These are phyloP conservation scores for Hozukius guyotensis DNA, from an alignment of 2,797 vertebrate species.

Conservation along the genomic window DNA sequence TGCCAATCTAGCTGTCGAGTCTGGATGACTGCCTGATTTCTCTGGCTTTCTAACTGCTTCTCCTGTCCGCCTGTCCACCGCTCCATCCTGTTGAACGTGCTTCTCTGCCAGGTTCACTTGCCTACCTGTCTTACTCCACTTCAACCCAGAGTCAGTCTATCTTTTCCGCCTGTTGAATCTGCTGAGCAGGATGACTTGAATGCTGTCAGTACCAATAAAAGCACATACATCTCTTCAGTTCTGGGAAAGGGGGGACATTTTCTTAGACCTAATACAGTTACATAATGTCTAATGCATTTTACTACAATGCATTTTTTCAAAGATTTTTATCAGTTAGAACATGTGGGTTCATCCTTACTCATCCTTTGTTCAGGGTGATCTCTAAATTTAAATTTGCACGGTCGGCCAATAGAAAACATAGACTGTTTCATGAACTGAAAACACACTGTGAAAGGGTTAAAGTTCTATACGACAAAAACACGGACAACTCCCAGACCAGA, in stretches of 20 bases:
- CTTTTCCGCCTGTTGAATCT: slow-evolving; percentile 39
- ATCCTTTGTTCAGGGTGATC: neutral
- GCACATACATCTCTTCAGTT: slow-evolving; percentile 19
- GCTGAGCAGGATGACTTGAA: slow-evolving; percentile 27
- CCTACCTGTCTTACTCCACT: slow-evolving; percentile 59
- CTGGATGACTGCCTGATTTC: slow-evolving; percentile 65
- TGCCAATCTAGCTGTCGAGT: slow-evolving; percentile 69
- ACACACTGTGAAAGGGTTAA: no score
- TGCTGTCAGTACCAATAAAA: slow-evolving; percentile 47
- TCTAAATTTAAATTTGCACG: neutral
- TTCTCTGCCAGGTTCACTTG: slow-evolving; percentile 57
- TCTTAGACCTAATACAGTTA: neutral
- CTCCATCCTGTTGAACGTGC: slow-evolving; percentile 53
- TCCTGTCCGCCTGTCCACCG: slow-evolving; percentile 57
- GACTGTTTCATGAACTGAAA: neutral
- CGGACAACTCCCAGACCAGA: no score
- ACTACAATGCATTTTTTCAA: neutral
- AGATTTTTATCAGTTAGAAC: neutral
- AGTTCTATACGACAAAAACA: no score
- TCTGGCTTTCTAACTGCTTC: slow-evolving; percentile 57
- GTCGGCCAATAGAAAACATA: neutral
- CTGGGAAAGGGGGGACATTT: neutral
- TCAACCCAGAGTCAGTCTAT: slow-evolving; percentile 38
- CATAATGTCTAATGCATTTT: neutral
- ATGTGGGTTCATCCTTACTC: neutral